Evolutionary conservation across 2,888 invertebrate species (phyloP).

Genomic region (Synanthedon myopaeformis): DNA sequence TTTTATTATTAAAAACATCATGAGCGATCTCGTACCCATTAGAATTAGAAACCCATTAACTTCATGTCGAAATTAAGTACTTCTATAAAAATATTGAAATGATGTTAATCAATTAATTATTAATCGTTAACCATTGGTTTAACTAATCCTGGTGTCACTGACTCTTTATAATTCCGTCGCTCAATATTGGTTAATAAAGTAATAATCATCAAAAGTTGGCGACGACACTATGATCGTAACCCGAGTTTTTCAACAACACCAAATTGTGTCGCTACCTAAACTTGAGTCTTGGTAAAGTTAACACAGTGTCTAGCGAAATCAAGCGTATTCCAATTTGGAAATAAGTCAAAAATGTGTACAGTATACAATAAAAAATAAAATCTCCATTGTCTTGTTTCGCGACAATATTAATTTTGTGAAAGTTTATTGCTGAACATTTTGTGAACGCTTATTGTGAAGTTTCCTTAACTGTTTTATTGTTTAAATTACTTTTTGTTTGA

Average conservation of each 20-base stretch:
- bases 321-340: constrained; percentile 7
- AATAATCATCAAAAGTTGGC: constrained; percentile 67
- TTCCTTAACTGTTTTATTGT: constrained; percentile 44
- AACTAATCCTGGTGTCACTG: constrained; percentile 11
- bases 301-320: constrained; percentile 8
- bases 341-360: constrained; percentile 10
- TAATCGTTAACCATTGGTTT: not conserved
- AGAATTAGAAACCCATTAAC: too few relatives aligned
- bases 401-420: constrained; percentile 26
- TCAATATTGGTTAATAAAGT: constrained; percentile 71
- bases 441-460: constrained; percentile 57
- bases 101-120: too few relatives aligned
- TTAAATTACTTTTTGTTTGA: constrained; percentile 5
- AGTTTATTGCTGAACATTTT: constrained; percentile 29
- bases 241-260: constrained; percentile 12
- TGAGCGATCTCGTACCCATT: too few relatives aligned
- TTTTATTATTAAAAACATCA: too few relatives aligned
- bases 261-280: constrained; percentile 4
- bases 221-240: constrained; percentile 40
- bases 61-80: too few relatives aligned
- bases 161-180: constrained; percentile 23
- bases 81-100: too few relatives aligned
- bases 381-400: constrained; percentile 26
- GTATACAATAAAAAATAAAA: constrained; percentile 21
- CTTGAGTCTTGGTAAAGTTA: not conserved